These are phyloP conservation scores for Cataglyphis albicans DNA, from an alignment of 2,888 invertebrate genomes.

Conservation along the genomic window DNA sequence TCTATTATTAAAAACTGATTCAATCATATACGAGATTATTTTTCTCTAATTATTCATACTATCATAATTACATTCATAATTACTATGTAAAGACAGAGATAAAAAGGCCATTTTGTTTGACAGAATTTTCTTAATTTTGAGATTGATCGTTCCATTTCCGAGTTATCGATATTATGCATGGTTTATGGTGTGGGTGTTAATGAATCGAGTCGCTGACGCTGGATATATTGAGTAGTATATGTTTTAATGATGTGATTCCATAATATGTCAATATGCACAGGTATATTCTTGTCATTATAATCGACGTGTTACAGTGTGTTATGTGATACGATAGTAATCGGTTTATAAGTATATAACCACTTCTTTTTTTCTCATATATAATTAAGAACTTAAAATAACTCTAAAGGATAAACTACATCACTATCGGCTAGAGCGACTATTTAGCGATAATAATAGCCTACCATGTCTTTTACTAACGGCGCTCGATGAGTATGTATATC, in stretches of 20 bases:
- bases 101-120: not conserved
- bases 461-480: conserved; percentile 80
- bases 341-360: conserved; percentile 60
- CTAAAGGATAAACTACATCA: conserved; percentile 82
- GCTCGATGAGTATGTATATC: conserved; percentile 75
- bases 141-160: conserved; percentile 32
- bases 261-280: conserved; percentile 86
- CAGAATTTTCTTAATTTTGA: not conserved
- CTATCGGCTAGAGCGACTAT: conserved; percentile 81
- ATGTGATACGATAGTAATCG: conserved; percentile 82
- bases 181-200: conserved; percentile 86
- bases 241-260: conserved; percentile 85
- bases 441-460: conserved; percentile 81
- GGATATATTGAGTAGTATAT: conserved; percentile 84
- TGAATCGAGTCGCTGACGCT: conserved; percentile 84
- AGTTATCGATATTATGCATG: conserved; percentile 79
- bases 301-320: conserved; percentile 85
- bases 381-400: conserved; percentile 83
- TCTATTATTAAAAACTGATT: not conserved
- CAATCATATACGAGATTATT: not conserved
- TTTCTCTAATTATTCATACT: not conserved
- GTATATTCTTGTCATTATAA: conserved; percentile 85
- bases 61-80: not conserved
- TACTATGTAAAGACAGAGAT: not conserved
- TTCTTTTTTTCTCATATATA: conserved; percentile 67